A percentile compares a stretch with the other conserved stretches of the same genome.
Evolutionary conservation across 2,888 invertebrate genomes (phyloP).

Genomic region (Ophioninae sp.): DNA sequence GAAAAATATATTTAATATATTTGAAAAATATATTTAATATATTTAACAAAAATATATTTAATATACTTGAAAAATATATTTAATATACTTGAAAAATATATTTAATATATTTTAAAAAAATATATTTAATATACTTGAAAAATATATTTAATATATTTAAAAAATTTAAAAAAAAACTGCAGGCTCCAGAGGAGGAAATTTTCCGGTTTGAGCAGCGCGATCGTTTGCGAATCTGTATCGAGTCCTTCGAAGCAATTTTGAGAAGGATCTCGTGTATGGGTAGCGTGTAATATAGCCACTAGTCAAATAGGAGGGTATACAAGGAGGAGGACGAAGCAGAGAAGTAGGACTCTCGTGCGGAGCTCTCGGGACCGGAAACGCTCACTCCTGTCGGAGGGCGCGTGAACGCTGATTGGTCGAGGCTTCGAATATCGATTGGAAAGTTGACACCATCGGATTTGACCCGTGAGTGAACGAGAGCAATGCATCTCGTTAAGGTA

Average conservation of each 20-base stretch:
- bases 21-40: too few species aligned
- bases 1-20: not conserved
- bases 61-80: too few species aligned
- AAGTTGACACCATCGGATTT: constrained; percentile 28
- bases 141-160: not conserved
- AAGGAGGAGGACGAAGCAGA: not conserved
- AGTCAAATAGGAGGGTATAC: not conserved
- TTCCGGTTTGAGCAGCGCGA: not conserved
- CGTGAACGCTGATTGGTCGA: constrained; percentile 17
- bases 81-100: not conserved
- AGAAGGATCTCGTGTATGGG: not conserved
- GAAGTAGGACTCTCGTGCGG: not conserved
- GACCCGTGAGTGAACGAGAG: not conserved
- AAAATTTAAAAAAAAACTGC: not conserved
- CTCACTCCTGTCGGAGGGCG: not conserved
- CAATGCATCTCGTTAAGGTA: constrained; percentile 17
- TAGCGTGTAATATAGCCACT: not conserved
- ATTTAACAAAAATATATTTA: too few species aligned
- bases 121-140: not conserved
- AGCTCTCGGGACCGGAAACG: constrained; percentile 13
- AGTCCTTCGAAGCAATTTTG: not conserved
- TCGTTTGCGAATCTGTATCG: not conserved
- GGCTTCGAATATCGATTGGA: constrained; percentile 24
- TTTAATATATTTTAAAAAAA: not conserved
- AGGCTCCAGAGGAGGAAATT: not conserved